phyloP scores from a whole-genome alignment of 2,113 vertebrate genomes.

The Hypanus sabinus region DNA sequence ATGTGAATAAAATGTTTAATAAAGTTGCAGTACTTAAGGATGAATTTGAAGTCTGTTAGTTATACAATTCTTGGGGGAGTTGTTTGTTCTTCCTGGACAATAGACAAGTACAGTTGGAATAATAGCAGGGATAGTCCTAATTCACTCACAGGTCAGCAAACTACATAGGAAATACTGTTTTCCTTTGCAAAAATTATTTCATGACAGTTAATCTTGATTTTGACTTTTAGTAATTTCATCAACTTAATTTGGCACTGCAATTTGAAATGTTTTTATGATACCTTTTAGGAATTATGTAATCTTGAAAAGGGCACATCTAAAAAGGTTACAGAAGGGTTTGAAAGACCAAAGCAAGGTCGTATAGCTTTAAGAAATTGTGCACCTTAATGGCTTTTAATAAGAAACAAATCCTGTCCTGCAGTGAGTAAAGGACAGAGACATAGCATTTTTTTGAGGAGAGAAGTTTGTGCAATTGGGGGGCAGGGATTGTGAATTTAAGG shows the following conservation, averaged over 20 bases:
- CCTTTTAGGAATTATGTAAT: neutral
- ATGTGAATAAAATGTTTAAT: neutral
- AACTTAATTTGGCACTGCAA: neutral
- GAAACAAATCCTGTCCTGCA: neutral
- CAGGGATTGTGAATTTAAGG: neutral
- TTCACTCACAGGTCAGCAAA: neutral
- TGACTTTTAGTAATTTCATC: neutral
- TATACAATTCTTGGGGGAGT: neutral
- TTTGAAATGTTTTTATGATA: neutral
- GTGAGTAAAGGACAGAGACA: neutral
- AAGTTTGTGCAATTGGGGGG: neutral
- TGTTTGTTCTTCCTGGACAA: neutral
- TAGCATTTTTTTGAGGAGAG: neutral
- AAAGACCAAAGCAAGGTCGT: neutral
- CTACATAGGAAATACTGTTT: neutral
- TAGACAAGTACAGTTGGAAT: neutral
- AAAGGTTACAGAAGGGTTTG: neutral
- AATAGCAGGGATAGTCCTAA: neutral
- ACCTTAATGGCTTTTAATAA: slow-evolving; percentile 8
- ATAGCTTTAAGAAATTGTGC: neutral
- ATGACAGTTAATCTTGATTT: neutral
- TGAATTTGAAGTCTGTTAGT: neutral
- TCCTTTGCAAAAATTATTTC: neutral
- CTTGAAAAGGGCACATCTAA: neutral
- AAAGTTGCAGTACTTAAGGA: neutral